phyloP scores from a whole-genome alignment of 2,113 vertebrate species.

The Ctenodactylus gundi region DNA sequence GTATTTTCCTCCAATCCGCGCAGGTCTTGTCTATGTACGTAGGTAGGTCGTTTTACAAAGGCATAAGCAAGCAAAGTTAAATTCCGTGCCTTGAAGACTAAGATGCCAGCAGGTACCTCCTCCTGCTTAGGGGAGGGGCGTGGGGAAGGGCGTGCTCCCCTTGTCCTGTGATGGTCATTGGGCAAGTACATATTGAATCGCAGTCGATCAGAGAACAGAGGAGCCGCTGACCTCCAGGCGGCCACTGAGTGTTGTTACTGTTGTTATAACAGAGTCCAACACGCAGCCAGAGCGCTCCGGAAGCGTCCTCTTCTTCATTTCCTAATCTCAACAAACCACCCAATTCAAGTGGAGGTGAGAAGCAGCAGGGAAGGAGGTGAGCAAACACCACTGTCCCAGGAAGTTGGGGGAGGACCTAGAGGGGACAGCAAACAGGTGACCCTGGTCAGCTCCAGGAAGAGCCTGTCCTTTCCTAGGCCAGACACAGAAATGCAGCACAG shows the following conservation, averaged over 20 bases:
- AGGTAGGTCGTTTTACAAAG: not conserved
- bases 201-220: not conserved
- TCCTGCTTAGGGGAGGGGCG: not conserved
- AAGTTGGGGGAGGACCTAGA: too few species aligned
- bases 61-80: not conserved
- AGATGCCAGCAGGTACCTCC: not conserved
- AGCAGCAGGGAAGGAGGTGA: fast-evolving
- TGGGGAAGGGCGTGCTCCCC: not conserved
- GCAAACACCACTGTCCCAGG: too few species aligned
- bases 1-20: not conserved
- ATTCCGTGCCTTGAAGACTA: not conserved
- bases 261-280: not conserved
- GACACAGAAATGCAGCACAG: not conserved
- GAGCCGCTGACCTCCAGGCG: not conserved
- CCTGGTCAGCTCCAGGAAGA: not conserved
- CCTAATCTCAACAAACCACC: conserved; percentile 13
- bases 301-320: not conserved
- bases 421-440: not conserved
- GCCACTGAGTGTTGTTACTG: not conserved
- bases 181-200: not conserved
- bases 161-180: not conserved
- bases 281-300: not conserved
- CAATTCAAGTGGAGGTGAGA: not conserved
- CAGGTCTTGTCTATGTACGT: too few species aligned
- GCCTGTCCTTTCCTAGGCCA: not conserved